Conservation (phyloP, 2,888 invertebrate genomes). For the Lithophane leautieri region DNA sequence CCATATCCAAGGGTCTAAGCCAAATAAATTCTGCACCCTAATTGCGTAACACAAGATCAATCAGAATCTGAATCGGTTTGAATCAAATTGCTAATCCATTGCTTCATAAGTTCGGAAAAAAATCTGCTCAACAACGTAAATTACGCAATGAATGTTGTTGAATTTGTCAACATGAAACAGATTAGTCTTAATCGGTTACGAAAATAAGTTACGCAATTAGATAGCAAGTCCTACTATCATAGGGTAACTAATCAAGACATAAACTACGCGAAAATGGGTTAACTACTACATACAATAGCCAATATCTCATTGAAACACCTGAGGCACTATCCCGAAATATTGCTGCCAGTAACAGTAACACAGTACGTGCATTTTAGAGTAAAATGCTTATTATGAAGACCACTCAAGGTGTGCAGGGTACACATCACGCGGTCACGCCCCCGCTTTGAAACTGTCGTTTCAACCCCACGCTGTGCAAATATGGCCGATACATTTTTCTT, state of each 20-base stretch:
- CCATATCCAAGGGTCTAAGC: background rate
- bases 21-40: background rate
- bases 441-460: conserved; percentile 27
- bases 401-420: conserved; percentile 18
- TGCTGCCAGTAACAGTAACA: background rate
- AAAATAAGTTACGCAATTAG: too few species aligned
- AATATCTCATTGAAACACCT: conserved; percentile 25
- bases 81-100: too few species aligned
- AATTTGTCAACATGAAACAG: too few species aligned
- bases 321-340: background rate
- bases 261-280: background rate
- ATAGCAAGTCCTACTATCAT: background rate
- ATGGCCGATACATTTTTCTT: conserved; percentile 51
- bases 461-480: conserved; percentile 51
- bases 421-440: conserved; percentile 5
- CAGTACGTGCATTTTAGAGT: conserved; percentile 16
- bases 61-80: too few species aligned
- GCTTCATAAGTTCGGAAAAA: too few species aligned
- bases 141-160: too few species aligned
- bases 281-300: background rate
- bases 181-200: too few species aligned
- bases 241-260: background rate
- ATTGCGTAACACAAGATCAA: too few species aligned
- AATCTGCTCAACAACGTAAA: too few species aligned
- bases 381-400: conserved; percentile 11